Percentiles rank a stretch among this genome's conserved stretches.
Evolutionary conservation across 2,888 invertebrate genomes (phyloP).

Genomic region (Frankliniella fusca): DNA sequence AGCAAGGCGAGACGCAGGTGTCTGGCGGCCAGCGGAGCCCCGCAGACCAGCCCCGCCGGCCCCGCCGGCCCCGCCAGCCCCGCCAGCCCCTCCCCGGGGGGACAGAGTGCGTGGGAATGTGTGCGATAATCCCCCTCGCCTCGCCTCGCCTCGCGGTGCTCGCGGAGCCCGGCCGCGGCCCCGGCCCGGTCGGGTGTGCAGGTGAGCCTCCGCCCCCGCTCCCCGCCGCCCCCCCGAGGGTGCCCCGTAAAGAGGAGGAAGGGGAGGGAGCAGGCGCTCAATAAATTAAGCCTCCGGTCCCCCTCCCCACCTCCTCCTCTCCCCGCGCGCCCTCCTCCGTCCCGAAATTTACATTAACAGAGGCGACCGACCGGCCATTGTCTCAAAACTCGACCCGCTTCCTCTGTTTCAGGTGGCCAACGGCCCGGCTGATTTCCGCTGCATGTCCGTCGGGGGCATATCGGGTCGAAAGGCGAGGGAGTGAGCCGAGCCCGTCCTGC

Average conservation of each 20-base stretch:
- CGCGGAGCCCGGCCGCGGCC: background rate
- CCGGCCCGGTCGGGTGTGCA: background rate
- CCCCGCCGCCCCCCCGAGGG: background rate
- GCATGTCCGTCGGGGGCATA: background rate
- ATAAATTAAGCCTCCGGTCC: background rate
- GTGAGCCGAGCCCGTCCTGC: too few relatives aligned
- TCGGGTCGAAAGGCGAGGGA: background rate
- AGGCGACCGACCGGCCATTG: background rate
- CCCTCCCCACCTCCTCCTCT: background rate
- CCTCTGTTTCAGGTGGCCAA: slow-evolving; percentile 11
- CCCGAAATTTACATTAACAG: slow-evolving; percentile 16
- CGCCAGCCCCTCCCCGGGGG: background rate
- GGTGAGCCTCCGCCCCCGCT: background rate
- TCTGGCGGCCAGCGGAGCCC: background rate
- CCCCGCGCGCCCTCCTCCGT: background rate
- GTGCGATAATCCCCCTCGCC: background rate
- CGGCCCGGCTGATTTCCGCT: background rate
- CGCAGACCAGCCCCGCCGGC: background rate
- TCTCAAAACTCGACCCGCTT: slow-evolving; percentile 12
- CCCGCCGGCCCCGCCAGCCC: background rate
- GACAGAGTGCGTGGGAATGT: slow-evolving; percentile 7
- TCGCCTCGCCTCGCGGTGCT: background rate
- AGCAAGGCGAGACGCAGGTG: background rate
- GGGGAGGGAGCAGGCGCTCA: background rate
- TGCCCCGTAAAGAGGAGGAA: too few relatives aligned